These are phyloP conservation scores for Tetropium fuscum DNA, from an alignment of 2,888 invertebrate genomes.

Conservation along the genomic window DNA sequence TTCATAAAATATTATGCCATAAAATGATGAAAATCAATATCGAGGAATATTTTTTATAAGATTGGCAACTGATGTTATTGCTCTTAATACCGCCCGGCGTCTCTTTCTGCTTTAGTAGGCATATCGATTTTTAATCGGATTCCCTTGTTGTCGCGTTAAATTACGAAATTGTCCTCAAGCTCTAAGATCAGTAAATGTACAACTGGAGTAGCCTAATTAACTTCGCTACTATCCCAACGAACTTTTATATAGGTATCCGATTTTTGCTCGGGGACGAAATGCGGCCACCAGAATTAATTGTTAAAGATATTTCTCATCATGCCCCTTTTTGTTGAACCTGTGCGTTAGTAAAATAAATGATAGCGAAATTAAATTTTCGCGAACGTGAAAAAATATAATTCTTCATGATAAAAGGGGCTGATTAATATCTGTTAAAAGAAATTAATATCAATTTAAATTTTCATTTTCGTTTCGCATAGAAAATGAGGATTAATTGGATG, in stretches of 20 bases:
- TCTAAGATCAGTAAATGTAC: conserved; percentile 10
- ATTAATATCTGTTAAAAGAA: too few species aligned
- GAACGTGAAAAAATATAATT: too few species aligned
- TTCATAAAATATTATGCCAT: too few species aligned
- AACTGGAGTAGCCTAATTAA: conserved; percentile 5
- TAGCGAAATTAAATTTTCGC: background rate
- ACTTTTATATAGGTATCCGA: background rate
- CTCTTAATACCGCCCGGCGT: background rate
- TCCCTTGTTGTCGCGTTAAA: background rate
- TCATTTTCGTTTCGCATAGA: background rate
- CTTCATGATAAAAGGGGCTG: too few species aligned
- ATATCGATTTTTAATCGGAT: conserved; percentile 8
- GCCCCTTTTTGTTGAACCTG: too few species aligned
- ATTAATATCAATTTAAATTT: too few species aligned
- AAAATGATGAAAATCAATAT: too few species aligned
- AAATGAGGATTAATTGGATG: background rate
- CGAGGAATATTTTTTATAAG: too few species aligned
- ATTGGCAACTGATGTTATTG: too few species aligned
- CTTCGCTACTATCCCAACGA: background rate
- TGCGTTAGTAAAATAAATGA: background rate
- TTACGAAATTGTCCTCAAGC: conserved; percentile 4
- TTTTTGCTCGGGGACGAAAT: background rate
- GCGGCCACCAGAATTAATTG: background rate
- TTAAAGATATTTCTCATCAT: background rate
- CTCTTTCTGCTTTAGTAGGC: conserved; percentile 3